Evolutionary conservation across 2,888 invertebrate species (phyloP).

Genomic region (Aporophyla nigra): DNA sequence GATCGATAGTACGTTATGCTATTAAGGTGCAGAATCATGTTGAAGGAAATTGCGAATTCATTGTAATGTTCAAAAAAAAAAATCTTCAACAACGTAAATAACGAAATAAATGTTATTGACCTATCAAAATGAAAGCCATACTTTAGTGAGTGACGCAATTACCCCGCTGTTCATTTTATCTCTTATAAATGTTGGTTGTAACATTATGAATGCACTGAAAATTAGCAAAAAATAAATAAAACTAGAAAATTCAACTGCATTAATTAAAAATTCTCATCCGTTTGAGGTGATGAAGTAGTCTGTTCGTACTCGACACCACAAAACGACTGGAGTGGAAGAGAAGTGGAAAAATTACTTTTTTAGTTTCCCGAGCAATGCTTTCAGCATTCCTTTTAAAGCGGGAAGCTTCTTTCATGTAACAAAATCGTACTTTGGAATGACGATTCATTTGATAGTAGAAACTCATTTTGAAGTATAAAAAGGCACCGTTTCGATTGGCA

Average conservation of each 20-base stretch:
- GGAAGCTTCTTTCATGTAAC: constrained; percentile 24
- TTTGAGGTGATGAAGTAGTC: constrained; percentile 47
- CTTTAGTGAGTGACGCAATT: no score
- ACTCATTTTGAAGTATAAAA: neutral
- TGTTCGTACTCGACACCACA: constrained; percentile 32
- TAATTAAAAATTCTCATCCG: constrained; percentile 41
- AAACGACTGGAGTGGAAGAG: constrained; percentile 43
- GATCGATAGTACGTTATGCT: no score
- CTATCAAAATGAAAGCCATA: no score
- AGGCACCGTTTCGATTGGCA: constrained; percentile 1
- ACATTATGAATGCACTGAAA: constrained; percentile 6
- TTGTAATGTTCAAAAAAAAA: no score
- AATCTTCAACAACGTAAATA: no score
- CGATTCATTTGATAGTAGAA: constrained; percentile 25
- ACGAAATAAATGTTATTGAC: no score
- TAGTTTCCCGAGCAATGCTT: constrained; percentile 43
- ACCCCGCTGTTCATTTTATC: neutral
- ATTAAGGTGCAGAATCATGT: no score
- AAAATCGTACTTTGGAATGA: constrained; percentile 18
- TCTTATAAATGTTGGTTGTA: constrained; percentile 1
- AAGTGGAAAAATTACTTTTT: constrained; percentile 52
- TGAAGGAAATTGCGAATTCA: no score
- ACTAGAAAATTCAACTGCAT: constrained; percentile 18
- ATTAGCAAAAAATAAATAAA: neutral
- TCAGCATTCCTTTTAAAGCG: constrained; percentile 40